A percentile compares a stretch with the other conserved stretches of the same genome.
These are phyloP conservation scores for Metellina segmentata DNA, from an alignment of 2,888 invertebrate genomes.

Conservation along the genomic window DNA sequence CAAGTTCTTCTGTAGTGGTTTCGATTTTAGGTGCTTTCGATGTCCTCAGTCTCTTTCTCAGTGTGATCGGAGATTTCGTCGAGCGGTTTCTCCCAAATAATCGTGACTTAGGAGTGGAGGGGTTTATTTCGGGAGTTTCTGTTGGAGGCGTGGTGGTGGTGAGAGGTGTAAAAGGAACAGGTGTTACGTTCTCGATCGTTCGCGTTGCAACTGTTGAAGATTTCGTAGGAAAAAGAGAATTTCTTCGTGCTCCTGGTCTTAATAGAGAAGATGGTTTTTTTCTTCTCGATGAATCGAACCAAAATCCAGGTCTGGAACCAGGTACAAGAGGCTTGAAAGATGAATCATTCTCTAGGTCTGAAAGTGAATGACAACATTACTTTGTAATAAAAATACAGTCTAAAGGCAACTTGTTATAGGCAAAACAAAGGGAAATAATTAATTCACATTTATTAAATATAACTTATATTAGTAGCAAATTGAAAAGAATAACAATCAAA, in stretches of 20 bases:
- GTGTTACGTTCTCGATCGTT: conserved; percentile 15
- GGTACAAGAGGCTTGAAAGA: conserved; percentile 51
- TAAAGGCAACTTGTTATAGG: not conserved
- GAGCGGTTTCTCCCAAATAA: conserved; percentile 34
- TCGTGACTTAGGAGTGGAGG: not conserved
- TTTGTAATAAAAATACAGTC: not conserved
- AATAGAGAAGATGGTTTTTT: conserved; percentile 51
- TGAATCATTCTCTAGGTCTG: conserved; percentile 25
- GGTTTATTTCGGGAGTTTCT: not conserved
- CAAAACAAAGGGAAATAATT: not conserved
- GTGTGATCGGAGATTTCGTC: conserved; percentile 46
- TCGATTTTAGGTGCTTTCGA: conserved; percentile 2
- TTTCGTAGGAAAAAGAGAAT: conserved; percentile 63
- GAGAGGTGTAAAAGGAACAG: not conserved
- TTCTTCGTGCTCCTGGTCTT: conserved; percentile 58
- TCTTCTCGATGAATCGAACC: conserved; percentile 63
- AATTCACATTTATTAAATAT: not conserved
- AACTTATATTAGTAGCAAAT: not conserved
- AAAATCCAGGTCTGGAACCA: conserved; percentile 70
- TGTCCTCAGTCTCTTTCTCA: conserved; percentile 40
- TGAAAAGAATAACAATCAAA: not conserved
- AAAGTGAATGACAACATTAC: not conserved
- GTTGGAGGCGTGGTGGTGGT: not conserved
- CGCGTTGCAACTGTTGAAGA: conserved; percentile 8
- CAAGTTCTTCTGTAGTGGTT: not conserved